A percentile compares a stretch with the other conserved stretches of the same genome.
phyloP scores from a whole-genome alignment of 2,797 vertebrate species.

The Anguilla anguilla region DNA sequence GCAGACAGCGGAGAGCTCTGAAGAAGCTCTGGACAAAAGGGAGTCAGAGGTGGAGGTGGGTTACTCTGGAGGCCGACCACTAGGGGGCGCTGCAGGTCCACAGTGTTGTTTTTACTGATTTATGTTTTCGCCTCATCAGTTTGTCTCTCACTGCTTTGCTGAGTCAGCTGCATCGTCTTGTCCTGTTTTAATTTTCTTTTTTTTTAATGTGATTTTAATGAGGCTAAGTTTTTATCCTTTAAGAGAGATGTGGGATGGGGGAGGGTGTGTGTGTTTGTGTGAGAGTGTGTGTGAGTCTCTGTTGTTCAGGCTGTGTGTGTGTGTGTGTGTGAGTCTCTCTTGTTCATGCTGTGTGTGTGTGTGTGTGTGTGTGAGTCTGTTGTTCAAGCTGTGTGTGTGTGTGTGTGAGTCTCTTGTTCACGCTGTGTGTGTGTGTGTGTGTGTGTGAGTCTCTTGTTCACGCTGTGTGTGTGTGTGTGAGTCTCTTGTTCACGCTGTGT shows the following conservation, averaged over 20 bases:
- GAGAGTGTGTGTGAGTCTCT: neutral
- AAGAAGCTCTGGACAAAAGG: slow-evolving; percentile 83
- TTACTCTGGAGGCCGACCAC: slow-evolving; percentile 31
- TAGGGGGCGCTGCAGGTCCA: slow-evolving; percentile 29
- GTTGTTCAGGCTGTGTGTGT: neutral
- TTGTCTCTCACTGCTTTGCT: slow-evolving; percentile 26
- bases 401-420: neutral
- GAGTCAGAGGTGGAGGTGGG: slow-evolving; percentile 93
- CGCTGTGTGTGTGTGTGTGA: neutral
- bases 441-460: no score
- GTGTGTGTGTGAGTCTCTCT: neutral
- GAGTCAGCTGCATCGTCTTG: slow-evolving; percentile 24
- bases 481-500: neutral
- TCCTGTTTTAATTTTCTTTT: neutral
- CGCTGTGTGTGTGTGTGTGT: slow-evolving; percentile 11
- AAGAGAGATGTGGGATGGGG: neutral
- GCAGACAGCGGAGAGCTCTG: slow-evolving; percentile 81
- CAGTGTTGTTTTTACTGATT: slow-evolving; percentile 3
- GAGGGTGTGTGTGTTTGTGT: slow-evolving; percentile 27
- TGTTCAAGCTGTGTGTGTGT: no score
- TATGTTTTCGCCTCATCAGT: slow-evolving; percentile 3
- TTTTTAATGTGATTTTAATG: neutral
- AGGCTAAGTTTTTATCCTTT: neutral
- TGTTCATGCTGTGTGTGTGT: no score
- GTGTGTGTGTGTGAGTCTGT: neutral